These are phyloP conservation scores for Erpetoichthys calabaricus DNA, from an alignment of 2,797 vertebrate species.

Conservation along the genomic window DNA sequence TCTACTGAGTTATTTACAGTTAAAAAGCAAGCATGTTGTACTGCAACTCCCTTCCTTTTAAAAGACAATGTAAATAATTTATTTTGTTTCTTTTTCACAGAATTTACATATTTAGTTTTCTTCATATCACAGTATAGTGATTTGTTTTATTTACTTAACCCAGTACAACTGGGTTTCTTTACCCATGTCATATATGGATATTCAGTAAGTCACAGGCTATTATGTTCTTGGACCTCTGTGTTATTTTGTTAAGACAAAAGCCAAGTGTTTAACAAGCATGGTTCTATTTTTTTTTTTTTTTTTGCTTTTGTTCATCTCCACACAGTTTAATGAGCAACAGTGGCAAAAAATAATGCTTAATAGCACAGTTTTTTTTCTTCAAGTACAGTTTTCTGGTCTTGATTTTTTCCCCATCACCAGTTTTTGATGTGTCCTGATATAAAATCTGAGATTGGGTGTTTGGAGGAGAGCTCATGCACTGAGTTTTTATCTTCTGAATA, in stretches of 20 bases:
- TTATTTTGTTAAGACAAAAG: constrained; percentile 47
- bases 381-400: constrained; percentile 69
- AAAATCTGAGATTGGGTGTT: constrained; percentile 74
- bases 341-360: constrained; percentile 21
- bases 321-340: constrained; percentile 59
- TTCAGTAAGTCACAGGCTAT: constrained; percentile 58
- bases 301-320: constrained; percentile 20
- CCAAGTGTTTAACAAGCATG: constrained; percentile 53
- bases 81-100: constrained; percentile 59
- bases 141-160: constrained; percentile 48
- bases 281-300: no score
- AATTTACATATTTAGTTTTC: constrained; percentile 88
- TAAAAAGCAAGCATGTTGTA: constrained; percentile 90
- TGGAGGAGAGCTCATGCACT: constrained; percentile 69
- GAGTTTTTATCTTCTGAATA: constrained; percentile 38
- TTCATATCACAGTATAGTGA: constrained; percentile 72
- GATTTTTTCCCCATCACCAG: constrained; percentile 36
- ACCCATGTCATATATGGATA: constrained; percentile 50
- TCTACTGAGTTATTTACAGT: constrained; percentile 86
- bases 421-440: constrained; percentile 60
- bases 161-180: constrained; percentile 50
- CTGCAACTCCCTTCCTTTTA: constrained; percentile 69
- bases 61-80: constrained; percentile 75
- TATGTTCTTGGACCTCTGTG: constrained; percentile 49
- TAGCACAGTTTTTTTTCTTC: constrained; percentile 45